Percentiles rank a stretch among this genome's conserved stretches.
Conservation (phyloP, 2,888 invertebrate species). For the Plebejus anna region DNA sequence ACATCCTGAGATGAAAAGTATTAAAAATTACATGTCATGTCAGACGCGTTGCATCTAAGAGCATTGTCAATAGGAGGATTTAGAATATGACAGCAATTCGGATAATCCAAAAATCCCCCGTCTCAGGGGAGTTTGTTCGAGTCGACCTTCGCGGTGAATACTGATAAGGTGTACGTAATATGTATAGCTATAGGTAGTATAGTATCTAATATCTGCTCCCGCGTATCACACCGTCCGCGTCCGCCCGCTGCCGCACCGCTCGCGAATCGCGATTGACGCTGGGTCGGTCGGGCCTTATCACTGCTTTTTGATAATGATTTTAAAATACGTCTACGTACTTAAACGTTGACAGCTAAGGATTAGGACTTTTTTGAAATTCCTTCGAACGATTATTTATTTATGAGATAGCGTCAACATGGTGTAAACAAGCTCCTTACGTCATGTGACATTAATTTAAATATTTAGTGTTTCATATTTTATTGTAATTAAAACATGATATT, state of each 20-base stretch:
- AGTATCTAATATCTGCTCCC: slow-evolving; percentile 45
- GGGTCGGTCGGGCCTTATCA: slow-evolving; percentile 61
- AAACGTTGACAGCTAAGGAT: slow-evolving; percentile 57
- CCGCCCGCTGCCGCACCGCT: slow-evolving; percentile 62
- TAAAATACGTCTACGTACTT: slow-evolving; percentile 67
- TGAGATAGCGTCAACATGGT: slow-evolving; percentile 28
- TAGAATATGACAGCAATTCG: slow-evolving; percentile 25
- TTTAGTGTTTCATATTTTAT: neutral
- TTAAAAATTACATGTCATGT: neutral
- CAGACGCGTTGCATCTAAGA: slow-evolving; percentile 41
- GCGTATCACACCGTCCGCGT: slow-evolving; percentile 53
- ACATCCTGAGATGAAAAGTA: neutral
- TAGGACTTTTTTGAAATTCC: slow-evolving; percentile 42
- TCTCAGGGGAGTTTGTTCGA: slow-evolving; percentile 41
- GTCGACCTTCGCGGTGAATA: slow-evolving; percentile 58
- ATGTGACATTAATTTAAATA: neutral
- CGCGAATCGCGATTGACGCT: slow-evolving; percentile 69
- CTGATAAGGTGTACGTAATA: slow-evolving; percentile 61
- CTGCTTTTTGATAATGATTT: slow-evolving; percentile 66
- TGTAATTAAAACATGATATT: neutral
- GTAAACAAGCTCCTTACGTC: neutral
- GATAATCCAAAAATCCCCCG: slow-evolving; percentile 28
- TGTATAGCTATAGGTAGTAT: slow-evolving; percentile 33
- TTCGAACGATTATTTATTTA: slow-evolving; percentile 40
- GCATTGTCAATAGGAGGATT: slow-evolving; percentile 9